Evolutionary conservation across 2,888 invertebrate genomes (phyloP).

Genomic region (Ormyrus thymus): DNA sequence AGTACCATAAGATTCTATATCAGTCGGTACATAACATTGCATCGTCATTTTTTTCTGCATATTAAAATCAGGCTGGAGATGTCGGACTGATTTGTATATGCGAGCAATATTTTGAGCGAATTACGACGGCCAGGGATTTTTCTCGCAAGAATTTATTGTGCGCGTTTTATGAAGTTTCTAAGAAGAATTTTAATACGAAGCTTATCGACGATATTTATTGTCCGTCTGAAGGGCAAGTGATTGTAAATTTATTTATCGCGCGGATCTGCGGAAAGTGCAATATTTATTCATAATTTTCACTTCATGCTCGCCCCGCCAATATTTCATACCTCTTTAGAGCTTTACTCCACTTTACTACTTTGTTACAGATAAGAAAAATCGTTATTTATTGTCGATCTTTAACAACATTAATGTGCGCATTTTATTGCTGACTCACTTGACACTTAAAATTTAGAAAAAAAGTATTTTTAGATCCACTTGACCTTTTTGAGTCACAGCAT

Average conservation of each 20-base stretch:
- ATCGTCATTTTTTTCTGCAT: too few species aligned
- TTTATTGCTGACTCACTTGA: background rate
- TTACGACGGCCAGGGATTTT: background rate
- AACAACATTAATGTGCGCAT: background rate
- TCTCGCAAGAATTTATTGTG: background rate
- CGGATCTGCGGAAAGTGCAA: background rate
- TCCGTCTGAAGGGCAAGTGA: slow-evolving; percentile 10
- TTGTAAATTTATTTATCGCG: slow-evolving; percentile 7
- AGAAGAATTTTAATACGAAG: slow-evolving; percentile 16
- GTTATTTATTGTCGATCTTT: slow-evolving; percentile 5
- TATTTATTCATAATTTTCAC: too few species aligned
- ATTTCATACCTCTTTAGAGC: too few species aligned
- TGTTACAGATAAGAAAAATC: background rate
- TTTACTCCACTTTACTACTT: slow-evolving; percentile 2
- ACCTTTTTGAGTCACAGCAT: too few species aligned
- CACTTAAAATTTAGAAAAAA: background rate
- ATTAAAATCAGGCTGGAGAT: too few species aligned
- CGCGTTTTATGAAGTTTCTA: background rate
- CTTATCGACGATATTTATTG: background rate
- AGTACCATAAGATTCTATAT: too few species aligned
- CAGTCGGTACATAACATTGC: too few species aligned
- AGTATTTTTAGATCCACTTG: too few species aligned
- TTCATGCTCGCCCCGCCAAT: too few species aligned
- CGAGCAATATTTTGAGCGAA: too few species aligned
- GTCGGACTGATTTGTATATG: too few species aligned